These are phyloP conservation scores for Rhopalosiphum maidis DNA, from an alignment of 1,140 invertebrate genomes.

Conservation along the genomic window DNA sequence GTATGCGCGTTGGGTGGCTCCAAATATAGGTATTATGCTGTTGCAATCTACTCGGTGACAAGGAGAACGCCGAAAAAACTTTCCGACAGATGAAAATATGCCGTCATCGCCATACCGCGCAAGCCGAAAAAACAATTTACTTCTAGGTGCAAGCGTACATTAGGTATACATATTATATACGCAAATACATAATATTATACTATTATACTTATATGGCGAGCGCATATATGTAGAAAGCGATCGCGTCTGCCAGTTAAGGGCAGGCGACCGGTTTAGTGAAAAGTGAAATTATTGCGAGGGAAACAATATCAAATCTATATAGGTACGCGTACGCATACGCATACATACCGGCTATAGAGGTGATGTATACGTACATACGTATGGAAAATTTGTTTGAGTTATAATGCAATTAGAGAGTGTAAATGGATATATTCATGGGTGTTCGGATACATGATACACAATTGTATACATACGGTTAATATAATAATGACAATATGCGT, in stretches of 20 bases:
- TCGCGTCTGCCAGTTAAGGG: constrained; percentile 39
- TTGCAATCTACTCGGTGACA: background rate
- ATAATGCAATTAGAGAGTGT: constrained; percentile 58
- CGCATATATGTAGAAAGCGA: constrained; percentile 30
- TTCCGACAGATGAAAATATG: background rate
- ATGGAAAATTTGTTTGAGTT: constrained; percentile 50
- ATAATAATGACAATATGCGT: constrained; percentile 47
- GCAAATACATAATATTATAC: background rate
- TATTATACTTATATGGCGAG: background rate
- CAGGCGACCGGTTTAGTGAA: constrained; percentile 21
- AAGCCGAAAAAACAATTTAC: constrained; percentile 10
- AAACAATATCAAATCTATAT: constrained; percentile 40
- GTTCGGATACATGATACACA: constrained; percentile 43
- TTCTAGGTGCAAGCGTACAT: background rate
- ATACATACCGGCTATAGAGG: background rate
- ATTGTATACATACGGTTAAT: constrained; percentile 16
- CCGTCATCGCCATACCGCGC: background rate
- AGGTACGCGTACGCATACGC: background rate
- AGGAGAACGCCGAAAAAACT: background rate
- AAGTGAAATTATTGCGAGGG: constrained; percentile 47
- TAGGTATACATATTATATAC: background rate
- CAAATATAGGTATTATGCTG: background rate
- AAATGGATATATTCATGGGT: constrained; percentile 53
- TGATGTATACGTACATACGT: background rate
- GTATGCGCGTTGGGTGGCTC: background rate